phyloP scores from a whole-genome alignment of 2,113 vertebrate genomes.

The Electrona antarctica region DNA sequence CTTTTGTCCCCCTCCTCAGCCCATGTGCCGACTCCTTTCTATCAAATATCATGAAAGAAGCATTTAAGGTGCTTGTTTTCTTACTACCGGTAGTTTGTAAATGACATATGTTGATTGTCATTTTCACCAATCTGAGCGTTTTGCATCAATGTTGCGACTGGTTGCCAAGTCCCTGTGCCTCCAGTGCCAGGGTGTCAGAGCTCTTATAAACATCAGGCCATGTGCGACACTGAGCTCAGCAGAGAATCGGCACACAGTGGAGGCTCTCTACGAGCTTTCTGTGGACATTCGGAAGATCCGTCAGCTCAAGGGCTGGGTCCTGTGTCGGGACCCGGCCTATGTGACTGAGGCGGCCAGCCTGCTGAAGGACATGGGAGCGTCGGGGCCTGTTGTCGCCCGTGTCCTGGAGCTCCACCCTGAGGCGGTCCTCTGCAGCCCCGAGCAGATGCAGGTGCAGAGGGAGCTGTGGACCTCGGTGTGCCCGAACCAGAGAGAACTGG shows the following conservation, averaged over 20 bases:
- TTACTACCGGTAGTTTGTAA: too few relatives aligned
- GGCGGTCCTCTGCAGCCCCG: conserved; percentile 84
- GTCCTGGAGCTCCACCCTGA: conserved; percentile 87
- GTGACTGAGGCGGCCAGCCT: conserved; percentile 81
- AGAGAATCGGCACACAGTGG: conserved; percentile 85
- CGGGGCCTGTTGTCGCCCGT: conserved; percentile 68
- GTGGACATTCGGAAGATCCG: conserved; percentile 89
- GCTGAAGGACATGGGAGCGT: conserved; percentile 85
- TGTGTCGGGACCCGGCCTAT: conserved; percentile 80
- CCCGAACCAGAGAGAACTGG: conserved; percentile 80
- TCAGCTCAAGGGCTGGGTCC: conserved; percentile 88
- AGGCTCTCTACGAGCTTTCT: conserved; percentile 80
- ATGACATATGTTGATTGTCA: too few relatives aligned
- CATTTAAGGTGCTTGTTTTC: too few relatives aligned
- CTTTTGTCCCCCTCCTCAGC: not conserved
- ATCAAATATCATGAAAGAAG: too few relatives aligned
- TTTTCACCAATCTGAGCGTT: conserved; percentile 15
- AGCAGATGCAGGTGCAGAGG: conserved; percentile 79
- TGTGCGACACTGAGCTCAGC: conserved; percentile 39
- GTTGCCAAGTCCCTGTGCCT: conserved; percentile 56
- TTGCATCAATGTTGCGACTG: conserved; percentile 70
- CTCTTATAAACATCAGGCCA: conserved; percentile 33
- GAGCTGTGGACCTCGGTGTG: conserved; percentile 89
- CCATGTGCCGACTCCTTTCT: not conserved
- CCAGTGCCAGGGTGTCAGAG: conserved; percentile 37